Evolutionary conservation across 1,140 invertebrate species (phyloP), one percentile per base, ranked within the genome.

Genomic region (Zaprionus ornatus): DNA sequence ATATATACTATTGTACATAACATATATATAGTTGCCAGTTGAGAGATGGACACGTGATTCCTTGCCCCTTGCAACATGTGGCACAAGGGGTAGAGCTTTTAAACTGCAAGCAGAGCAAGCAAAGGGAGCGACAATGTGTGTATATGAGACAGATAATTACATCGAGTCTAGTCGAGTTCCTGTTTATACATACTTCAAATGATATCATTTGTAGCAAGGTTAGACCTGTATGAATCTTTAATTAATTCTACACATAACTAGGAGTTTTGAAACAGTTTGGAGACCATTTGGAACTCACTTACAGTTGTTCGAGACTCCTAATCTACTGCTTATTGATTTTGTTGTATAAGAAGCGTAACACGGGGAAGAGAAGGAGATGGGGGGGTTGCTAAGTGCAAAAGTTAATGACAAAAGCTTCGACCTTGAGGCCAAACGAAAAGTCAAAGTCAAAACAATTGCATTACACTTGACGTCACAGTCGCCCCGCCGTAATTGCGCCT

Each of bases 11-110:
- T 19, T 10, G 4, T 1, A 21, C 3, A 52, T 25, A 23, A 4
- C 17, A 23, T 10, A 54, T 15, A 13, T 54, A 23, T 54, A 6
- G 50, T n/a, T 25, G n/a, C 35, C 40, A 65, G 23, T 29, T 57
- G 48, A 23, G 59, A 25, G 15, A 48, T n/a, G 25, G 17, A 61
- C 82, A 86, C 79, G 82, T 79, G 79, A 75, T 50, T 10, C 54
- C 1, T 5, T 10, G 19, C 37, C 27, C n/a, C 60, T 79, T 86
- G 75, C 82, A 69, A 82, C 82, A 82, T 87, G 80, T 83, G 79
- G 79, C 83, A 81, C 56, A 25, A 7, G 35, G 40, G 17, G 29
- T 45, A 55, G 37, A 86, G 82, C 82, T 85, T 67, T 67, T 15
- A n/a, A 17, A 23, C 35, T 59, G 56, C 32, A 66, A 54, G 4